A percentile compares a stretch with the other conserved stretches of the same genome.
These are phyloP conservation scores for Chelmon rostratus DNA, from an alignment of 2,797 vertebrate genomes.

Conservation along the genomic window DNA sequence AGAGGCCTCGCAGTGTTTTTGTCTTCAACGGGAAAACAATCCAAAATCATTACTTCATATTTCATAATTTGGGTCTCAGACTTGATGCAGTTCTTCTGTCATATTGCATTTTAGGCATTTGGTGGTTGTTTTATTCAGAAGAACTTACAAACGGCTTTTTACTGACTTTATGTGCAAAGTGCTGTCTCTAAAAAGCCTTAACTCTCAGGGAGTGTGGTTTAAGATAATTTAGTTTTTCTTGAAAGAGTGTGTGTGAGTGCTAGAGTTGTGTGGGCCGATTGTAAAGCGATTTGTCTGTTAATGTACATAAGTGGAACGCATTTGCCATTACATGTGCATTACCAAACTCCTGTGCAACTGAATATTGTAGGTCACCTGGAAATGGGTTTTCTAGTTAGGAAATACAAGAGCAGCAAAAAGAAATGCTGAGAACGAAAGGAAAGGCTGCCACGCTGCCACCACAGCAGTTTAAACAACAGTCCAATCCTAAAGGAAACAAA, in stretches of 20 bases:
- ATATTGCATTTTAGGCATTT: background rate
- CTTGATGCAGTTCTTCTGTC: background rate
- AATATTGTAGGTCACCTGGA: background rate
- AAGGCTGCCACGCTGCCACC: background rate
- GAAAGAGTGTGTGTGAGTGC: background rate
- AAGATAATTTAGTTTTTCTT: background rate
- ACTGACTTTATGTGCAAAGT: background rate
- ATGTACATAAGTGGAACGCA: background rate
- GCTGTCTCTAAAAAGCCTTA: background rate
- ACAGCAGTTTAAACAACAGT: background rate
- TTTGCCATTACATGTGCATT: background rate
- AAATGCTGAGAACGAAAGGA: background rate
- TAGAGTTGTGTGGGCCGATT: background rate
- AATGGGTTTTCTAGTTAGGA: background rate
- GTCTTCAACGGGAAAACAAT: background rate
- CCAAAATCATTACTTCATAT: background rate
- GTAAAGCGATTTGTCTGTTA: background rate
- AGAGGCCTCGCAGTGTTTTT: background rate
- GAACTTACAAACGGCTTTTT: background rate
- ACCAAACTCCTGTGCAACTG: background rate
- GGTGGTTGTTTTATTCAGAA: background rate
- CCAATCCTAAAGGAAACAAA: background rate
- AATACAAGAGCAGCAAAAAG: too few relatives aligned
- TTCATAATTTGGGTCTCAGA: background rate
- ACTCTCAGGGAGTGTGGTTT: background rate